A percentile compares a stretch with the other conserved stretches of the same genome.
Conservation (phyloP, 2,797 vertebrate species). For the Crypturellus tataupa region DNA sequence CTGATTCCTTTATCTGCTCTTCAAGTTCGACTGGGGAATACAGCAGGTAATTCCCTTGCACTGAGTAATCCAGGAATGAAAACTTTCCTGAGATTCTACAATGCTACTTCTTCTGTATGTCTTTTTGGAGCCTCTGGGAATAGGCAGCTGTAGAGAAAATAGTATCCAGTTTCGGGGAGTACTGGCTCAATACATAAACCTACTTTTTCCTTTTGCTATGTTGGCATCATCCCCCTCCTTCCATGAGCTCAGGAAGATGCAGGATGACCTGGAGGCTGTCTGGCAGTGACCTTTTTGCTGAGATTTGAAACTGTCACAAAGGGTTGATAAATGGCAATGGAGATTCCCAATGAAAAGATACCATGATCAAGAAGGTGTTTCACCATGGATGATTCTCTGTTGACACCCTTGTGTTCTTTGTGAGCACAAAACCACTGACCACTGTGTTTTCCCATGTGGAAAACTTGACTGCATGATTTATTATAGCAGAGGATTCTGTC, state of each 20-base stretch:
- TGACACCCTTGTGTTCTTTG: background rate
- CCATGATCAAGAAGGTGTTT: background rate
- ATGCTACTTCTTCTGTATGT: background rate
- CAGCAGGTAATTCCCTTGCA: constrained; percentile 86
- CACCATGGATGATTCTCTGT: background rate
- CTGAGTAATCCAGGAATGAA: background rate
- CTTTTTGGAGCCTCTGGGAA: background rate
- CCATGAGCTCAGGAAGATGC: background rate
- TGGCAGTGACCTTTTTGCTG: background rate
- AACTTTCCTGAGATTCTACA: background rate
- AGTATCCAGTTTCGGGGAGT: background rate
- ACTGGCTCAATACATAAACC: background rate
- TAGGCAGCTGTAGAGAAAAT: background rate
- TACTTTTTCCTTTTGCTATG: background rate
- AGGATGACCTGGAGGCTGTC: background rate
- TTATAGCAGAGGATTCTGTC: background rate
- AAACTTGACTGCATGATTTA: background rate
- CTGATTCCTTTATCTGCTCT: constrained; percentile 94
- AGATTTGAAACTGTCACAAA: too few relatives aligned
- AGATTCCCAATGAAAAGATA: background rate
- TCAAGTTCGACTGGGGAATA: constrained; percentile 93
- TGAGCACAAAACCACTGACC: background rate
- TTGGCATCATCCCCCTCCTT: background rate
- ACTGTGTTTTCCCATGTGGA: background rate
- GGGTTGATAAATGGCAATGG: background rate